Conservation (phyloP, 2,797 vertebrate species). For the Microctenopoma stevenorrisi region DNA sequence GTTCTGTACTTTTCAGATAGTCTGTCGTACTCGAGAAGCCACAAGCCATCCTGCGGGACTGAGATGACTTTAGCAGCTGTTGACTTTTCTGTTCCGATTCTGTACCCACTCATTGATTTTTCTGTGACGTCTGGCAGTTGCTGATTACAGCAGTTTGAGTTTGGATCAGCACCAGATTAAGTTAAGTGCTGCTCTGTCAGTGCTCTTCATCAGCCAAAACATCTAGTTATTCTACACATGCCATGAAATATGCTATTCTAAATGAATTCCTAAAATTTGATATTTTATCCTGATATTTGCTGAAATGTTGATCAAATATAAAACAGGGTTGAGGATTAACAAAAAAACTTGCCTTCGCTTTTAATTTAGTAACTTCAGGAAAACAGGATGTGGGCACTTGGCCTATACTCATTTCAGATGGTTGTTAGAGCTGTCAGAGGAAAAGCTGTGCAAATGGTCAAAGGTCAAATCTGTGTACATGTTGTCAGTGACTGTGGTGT, state of each 20-base stretch:
- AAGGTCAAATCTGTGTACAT: slow-evolving; percentile 29
- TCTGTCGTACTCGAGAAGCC: slow-evolving; percentile 6
- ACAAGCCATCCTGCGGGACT: background rate
- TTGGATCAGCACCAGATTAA: slow-evolving; percentile 49
- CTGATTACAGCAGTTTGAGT: slow-evolving; percentile 42
- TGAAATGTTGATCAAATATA: slow-evolving; percentile 16
- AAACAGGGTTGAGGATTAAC: background rate
- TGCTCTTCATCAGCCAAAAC: slow-evolving; percentile 45
- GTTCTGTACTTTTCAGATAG: background rate
- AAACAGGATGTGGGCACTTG: slow-evolving; percentile 20
- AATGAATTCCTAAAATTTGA: background rate
- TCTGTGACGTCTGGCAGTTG: slow-evolving; percentile 36
- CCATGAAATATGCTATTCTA: slow-evolving; percentile 25
- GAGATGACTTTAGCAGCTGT: slow-evolving; percentile 21
- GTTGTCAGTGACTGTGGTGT: slow-evolving; percentile 2
- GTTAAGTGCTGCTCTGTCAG: slow-evolving; percentile 47
- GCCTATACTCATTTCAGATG: slow-evolving; percentile 23
- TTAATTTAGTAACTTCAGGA: background rate
- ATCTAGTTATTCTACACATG: slow-evolving; percentile 19
- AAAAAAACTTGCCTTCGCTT: background rate
- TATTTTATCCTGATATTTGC: slow-evolving; percentile 11
- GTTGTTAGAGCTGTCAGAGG: slow-evolving; percentile 6
- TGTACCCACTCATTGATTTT: slow-evolving; percentile 36
- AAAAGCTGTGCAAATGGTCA: slow-evolving; percentile 23
- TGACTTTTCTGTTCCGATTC: slow-evolving; percentile 21